These are phyloP conservation scores for Zoanthus gigantus DNA, from an alignment of 92 coral and sea anemone species.

Conservation along the genomic window DNA sequence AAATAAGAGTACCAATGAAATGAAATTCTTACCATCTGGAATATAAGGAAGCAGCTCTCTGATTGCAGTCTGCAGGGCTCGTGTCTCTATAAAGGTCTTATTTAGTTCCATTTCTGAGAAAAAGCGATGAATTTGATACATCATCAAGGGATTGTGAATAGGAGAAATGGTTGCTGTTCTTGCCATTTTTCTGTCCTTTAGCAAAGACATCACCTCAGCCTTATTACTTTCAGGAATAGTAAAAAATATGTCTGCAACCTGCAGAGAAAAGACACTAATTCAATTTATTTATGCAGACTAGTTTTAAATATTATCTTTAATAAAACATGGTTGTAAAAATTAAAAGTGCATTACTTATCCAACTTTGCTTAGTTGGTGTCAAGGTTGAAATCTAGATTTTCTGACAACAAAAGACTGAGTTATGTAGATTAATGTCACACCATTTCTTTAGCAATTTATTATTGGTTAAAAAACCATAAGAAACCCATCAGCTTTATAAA, in stretches of 20 bases:
- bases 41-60: slow-evolving; percentile 87
- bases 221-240: slow-evolving; percentile 65
- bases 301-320: not conserved
- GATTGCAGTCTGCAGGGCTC: slow-evolving; percentile 88
- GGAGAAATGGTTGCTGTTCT: slow-evolving; percentile 77
- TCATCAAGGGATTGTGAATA: slow-evolving; percentile 62
- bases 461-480: no score
- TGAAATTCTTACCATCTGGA: slow-evolving; percentile 83
- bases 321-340: not conserved
- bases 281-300: not conserved
- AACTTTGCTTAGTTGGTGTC: no score
- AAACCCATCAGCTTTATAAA: no score
- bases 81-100: slow-evolving; percentile 89
- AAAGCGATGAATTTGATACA: slow-evolving; percentile 93
- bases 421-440: no score
- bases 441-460: no score
- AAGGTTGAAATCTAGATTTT: no score
- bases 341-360: no score
- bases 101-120: slow-evolving; percentile 91
- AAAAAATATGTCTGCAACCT: slow-evolving; percentile 86
- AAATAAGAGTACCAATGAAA: not conserved
- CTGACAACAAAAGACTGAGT: no score
- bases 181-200: slow-evolving; percentile 74
- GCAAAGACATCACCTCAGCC: slow-evolving; percentile 50
- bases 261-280: not conserved